Base-by-base conservation (phyloP, 2,888 invertebrate species). In the Mylabris sibirica region DNA sequence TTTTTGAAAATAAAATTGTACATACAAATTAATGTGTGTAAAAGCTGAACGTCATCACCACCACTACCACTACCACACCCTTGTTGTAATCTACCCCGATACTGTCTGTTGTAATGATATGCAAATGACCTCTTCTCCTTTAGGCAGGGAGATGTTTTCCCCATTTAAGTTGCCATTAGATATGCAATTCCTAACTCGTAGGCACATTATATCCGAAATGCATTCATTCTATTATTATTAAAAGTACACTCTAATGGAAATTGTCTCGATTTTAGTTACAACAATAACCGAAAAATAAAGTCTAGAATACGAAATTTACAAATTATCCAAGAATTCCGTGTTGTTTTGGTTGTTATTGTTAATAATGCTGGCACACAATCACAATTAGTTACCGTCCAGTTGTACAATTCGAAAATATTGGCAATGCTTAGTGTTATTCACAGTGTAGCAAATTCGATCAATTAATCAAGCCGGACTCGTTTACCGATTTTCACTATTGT, bases 141-240 rank as follows among this genome's bases (percentile, higher is more conserved):
- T 71, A 73, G 73, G 71, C 69, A 68, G 65, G 66, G 69, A 71
- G 66, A 73, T 71, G 73, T 71, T 73, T 71, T 73, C 71, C 30
- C 66, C 71, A 68, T 70, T 73, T 68, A 73, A 66, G 65, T 69
- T 68, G 63, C 69, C 72, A 71, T 73, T 73, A 73, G 71, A 66
- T 71, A 72, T 70, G 73, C 69, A 71, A 71, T 69, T 71, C 71
- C 62, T 62, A 64, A 65, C 71, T 71, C 66, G 73, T 70, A 70
- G 71, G 61, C 66, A 72, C 73, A 72, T 73, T 73, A 73, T 70
- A 67, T 66, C 66, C 49, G 64, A 70, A 70, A 64, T 67, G 67
- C 70, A 70, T 60, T 65, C 64, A 22, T 61, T 63, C 38, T 67
- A 44, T 67, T 67, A 63, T 67, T 67, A 64, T 62, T 62, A 62